Conservation (phyloP, 2,113 vertebrate genomes). For the Cebus imitator region DNA sequence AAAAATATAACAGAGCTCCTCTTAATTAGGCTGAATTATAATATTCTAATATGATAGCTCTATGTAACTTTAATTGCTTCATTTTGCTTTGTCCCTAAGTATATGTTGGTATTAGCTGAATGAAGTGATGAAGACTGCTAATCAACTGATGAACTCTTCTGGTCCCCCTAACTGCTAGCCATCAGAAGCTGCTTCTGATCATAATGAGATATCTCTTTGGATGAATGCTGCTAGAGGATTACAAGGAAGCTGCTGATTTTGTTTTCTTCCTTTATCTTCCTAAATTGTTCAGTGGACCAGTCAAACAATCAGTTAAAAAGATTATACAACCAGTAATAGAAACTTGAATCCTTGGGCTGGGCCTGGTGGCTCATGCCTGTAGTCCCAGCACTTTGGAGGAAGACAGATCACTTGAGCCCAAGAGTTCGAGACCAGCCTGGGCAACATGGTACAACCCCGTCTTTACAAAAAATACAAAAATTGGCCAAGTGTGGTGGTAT, state of each 20-base stretch:
- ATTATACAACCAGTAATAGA: background rate
- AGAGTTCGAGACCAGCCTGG: too few relatives aligned
- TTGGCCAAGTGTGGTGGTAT: too few relatives aligned
- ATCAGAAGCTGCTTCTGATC: background rate
- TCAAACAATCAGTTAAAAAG: conserved; percentile 42
- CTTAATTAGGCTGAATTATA: conserved; percentile 1
- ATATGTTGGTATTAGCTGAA: background rate
- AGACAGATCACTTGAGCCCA: too few relatives aligned
- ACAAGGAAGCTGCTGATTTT: background rate
- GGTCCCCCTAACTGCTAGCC: background rate
- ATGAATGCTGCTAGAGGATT: background rate
- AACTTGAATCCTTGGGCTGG: background rate
- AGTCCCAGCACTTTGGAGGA: too few relatives aligned
- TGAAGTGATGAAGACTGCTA: background rate
- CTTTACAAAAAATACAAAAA: too few relatives aligned
- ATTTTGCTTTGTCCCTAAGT: background rate
- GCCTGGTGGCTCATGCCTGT: too few relatives aligned
- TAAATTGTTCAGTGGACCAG: background rate
- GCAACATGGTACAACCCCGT: too few relatives aligned
- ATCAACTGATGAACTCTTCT: background rate
- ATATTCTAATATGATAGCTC: background rate
- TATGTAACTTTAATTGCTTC: background rate
- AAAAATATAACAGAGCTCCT: background rate
- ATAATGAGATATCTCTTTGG: background rate
- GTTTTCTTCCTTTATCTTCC: background rate